These are phyloP conservation scores for Diploptera punctata DNA, from an alignment of 2,888 invertebrate genomes.

Conservation along the genomic window DNA sequence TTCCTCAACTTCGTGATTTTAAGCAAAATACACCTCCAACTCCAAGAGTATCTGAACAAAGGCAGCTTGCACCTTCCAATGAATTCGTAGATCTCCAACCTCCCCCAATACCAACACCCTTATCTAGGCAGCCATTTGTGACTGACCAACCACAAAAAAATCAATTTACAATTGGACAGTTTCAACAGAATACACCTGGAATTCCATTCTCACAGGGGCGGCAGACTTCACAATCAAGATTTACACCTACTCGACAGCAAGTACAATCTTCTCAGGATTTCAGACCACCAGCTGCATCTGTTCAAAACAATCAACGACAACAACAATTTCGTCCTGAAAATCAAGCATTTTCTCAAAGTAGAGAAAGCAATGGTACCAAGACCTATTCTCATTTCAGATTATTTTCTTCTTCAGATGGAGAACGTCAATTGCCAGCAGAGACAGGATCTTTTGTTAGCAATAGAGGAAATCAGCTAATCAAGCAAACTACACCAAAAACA, in stretches of 20 bases:
- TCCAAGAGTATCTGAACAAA: neutral
- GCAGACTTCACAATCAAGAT: neutral
- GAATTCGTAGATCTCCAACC: slow-evolving; percentile 18
- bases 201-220: neutral
- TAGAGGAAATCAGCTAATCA: slow-evolving; percentile 49
- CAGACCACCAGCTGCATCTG: neutral
- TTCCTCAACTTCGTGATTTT: neutral
- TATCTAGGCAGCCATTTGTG: neutral
- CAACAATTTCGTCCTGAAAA: slow-evolving; percentile 19
- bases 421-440: slow-evolving; percentile 77
- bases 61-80: neutral
- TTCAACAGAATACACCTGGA: neutral
- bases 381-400: slow-evolving; percentile 19
- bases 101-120: slow-evolving; percentile 41
- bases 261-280: neutral
- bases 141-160: neutral
- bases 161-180: neutral
- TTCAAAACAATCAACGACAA: slow-evolving; percentile 37
- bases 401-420: slow-evolving; percentile 49
- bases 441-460: slow-evolving; percentile 75
- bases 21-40: neutral
- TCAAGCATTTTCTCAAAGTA: neutral
- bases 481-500: slow-evolving; percentile 5
- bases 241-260: neutral
- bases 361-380: neutral